A percentile compares a stretch with the other conserved stretches of the same genome.
phyloP scores from a whole-genome alignment of 1,140 invertebrate species.

The Lucilia sericata region DNA sequence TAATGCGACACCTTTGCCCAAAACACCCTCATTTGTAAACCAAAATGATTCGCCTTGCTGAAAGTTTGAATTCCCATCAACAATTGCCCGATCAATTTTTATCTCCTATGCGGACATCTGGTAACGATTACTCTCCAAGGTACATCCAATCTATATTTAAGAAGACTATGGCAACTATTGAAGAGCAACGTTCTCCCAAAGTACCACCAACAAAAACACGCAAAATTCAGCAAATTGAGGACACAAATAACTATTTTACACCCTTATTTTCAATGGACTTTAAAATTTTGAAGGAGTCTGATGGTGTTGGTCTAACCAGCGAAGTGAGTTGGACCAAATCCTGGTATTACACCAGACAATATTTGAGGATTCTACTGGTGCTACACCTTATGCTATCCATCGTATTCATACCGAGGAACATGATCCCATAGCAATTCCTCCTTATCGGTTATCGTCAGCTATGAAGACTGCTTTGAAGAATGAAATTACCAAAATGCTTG shows the following conservation, averaged over 20 bases:
- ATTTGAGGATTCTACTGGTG: too few relatives aligned
- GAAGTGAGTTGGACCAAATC: neutral
- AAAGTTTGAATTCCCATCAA: neutral
- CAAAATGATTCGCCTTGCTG: constrained; percentile 48
- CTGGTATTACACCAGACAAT: neutral
- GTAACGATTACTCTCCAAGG: neutral
- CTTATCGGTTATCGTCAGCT: too few relatives aligned
- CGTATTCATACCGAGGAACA: too few relatives aligned
- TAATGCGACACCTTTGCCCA: constrained; percentile 49
- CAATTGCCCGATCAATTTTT: neutral
- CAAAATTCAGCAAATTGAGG: neutral
- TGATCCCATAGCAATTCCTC: too few relatives aligned
- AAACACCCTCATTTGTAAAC: constrained; percentile 47
- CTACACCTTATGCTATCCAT: too few relatives aligned
- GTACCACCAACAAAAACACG: neutral
- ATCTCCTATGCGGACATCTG: neutral
- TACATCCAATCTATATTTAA: neutral
- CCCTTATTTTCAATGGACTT: neutral
- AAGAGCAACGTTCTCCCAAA: neutral
- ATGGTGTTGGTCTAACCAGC: neutral
- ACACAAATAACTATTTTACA: too few relatives aligned
- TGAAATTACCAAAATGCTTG: too few relatives aligned
- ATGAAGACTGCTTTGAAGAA: too few relatives aligned
- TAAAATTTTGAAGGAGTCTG: neutral
- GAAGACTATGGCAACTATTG: neutral